Conservation (phyloP, 2,797 vertebrate species). For the Chromis chromis region DNA sequence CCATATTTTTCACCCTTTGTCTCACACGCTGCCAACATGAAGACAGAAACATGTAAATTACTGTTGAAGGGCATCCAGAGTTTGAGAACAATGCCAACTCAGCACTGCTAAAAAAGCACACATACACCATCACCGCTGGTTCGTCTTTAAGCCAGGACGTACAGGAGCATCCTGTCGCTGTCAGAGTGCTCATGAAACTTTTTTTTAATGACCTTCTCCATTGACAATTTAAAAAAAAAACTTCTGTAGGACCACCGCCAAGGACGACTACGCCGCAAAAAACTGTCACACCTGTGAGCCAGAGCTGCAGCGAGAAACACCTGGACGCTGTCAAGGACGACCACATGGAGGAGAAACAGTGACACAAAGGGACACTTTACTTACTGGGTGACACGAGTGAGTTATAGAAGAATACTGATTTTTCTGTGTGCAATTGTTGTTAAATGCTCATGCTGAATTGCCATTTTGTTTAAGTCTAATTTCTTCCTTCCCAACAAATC, state of each 20-base stretch:
- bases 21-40: slow-evolving; percentile 1
- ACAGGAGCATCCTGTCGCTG: slow-evolving; percentile 3
- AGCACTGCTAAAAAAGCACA: slow-evolving; percentile 43
- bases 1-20: not conserved
- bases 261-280: not conserved
- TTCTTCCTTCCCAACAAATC: not conserved
- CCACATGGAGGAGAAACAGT: not conserved
- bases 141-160: slow-evolving; percentile 37
- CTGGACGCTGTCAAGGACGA: slow-evolving; percentile 31
- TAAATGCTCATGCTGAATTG: too few relatives aligned
- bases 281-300: slow-evolving; percentile 43
- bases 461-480: not conserved
- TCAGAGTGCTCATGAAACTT: slow-evolving; percentile 41
- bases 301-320: slow-evolving; percentile 27
- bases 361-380: not conserved
- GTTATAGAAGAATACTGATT: not conserved
- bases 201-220: slow-evolving; percentile 37
- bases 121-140: slow-evolving; percentile 22
- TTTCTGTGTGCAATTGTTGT: too few relatives aligned
- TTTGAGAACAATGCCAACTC: slow-evolving; percentile 62
- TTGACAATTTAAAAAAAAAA: not conserved
- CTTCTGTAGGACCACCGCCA: not conserved
- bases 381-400: not conserved
- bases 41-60: slow-evolving; percentile 59
- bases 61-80: slow-evolving; percentile 61